Conservation (phyloP, 2,113 vertebrate genomes). For the Cavia porcellus region DNA sequence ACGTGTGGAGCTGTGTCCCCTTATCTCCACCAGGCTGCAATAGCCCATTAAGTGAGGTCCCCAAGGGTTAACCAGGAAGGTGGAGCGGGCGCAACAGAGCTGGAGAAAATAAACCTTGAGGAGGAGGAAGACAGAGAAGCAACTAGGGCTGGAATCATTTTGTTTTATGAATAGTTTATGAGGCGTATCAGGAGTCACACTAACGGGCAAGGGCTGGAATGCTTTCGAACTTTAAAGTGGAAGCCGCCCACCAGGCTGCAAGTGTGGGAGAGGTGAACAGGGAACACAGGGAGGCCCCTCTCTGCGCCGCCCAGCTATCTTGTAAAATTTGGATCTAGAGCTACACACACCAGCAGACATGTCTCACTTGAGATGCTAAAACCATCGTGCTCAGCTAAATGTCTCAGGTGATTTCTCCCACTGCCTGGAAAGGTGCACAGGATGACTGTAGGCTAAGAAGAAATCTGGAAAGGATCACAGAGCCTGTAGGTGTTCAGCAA, state of each 20-base stretch:
- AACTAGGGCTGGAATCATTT: conserved; percentile 71
- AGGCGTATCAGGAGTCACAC: conserved; percentile 77
- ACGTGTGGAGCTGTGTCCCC: not conserved
- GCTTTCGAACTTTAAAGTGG: conserved; percentile 77
- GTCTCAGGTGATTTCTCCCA: not conserved
- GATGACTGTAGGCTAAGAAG: not conserved
- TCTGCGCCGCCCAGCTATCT: not conserved
- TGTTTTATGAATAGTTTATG: conserved; percentile 83
- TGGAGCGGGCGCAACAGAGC: not conserved
- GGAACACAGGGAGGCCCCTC: conserved; percentile 12
- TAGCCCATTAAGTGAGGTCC: not conserved
- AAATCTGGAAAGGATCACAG: not conserved
- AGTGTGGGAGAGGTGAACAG: conserved; percentile 59
- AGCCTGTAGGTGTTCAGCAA: not conserved
- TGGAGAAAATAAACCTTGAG: conserved; percentile 24
- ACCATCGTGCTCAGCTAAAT: not conserved
- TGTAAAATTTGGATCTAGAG: not conserved
- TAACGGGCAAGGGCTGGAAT: conserved; percentile 76
- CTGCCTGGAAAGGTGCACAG: not conserved
- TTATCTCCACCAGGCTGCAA: not conserved
- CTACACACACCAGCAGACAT: not conserved
- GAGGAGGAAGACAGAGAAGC: conserved; percentile 67
- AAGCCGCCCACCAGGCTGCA: conserved; percentile 55
- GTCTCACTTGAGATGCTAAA: not conserved
- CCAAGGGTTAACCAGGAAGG: conserved; percentile 65